Conservation (phyloP, 2,888 invertebrate species). For the Drosophila paranaensis region DNA sequence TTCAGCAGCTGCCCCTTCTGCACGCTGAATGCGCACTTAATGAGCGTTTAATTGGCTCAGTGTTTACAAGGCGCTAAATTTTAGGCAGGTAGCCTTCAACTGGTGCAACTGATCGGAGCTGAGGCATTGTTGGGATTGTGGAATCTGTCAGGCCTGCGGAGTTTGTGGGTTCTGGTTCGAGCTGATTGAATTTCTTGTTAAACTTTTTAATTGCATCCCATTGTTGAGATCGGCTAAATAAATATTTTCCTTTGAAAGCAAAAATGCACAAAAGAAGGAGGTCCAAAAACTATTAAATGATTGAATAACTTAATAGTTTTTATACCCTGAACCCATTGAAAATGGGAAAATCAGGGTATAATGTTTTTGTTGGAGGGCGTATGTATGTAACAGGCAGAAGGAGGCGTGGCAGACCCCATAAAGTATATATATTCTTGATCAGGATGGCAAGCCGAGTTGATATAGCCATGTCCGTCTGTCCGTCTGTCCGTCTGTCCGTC, state of each 20-base stretch:
- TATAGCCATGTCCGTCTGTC: too few species aligned
- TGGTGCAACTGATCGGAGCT: neutral
- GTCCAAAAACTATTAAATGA: neutral
- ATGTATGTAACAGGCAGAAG: too few species aligned
- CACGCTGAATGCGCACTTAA: conserved; percentile 69
- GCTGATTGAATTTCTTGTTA: conserved; percentile 69
- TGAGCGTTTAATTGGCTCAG: conserved; percentile 76
- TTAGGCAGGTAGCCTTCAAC: neutral
- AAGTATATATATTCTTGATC: too few species aligned
- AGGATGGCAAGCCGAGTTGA: too few species aligned
- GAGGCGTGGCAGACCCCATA: too few species aligned
- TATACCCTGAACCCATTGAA: too few species aligned
- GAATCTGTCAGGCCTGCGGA: neutral
- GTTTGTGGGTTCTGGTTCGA: conserved; percentile 7
- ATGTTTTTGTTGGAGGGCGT: too few species aligned
- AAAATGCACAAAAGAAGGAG: neutral
- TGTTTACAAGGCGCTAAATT: conserved; percentile 67
- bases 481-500: too few species aligned
- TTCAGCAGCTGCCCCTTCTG: conserved; percentile 30
- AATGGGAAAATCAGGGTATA: too few species aligned
- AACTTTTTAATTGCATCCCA: conserved; percentile 70
- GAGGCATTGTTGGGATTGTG: neutral
- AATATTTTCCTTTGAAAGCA: conserved; percentile 18
- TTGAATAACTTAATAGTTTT: too few species aligned
- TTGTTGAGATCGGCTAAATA: conserved; percentile 50